A percentile compares a stretch with the other conserved stretches of the same genome.
Conservation (phyloP, 2,888 invertebrate species). For the Diarsia rubi region DNA sequence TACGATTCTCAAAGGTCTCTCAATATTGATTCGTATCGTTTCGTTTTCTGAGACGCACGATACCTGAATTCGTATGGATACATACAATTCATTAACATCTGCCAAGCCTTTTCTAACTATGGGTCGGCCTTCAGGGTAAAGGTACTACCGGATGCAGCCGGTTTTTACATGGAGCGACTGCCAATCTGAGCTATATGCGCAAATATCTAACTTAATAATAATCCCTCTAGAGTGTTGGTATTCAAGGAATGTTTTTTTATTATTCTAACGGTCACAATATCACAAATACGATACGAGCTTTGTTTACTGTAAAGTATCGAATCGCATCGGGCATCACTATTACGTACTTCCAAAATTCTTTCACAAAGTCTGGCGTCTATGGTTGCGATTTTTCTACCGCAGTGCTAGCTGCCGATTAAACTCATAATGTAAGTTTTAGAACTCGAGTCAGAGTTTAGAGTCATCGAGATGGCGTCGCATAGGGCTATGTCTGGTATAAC, state of each 20-base stretch:
- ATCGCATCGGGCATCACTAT: not conserved
- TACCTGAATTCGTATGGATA: not conserved
- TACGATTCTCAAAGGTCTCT: not conserved
- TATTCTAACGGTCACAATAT: not conserved
- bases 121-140: too few relatives aligned
- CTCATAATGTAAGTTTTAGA: constrained; percentile 70
- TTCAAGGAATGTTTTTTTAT: not conserved
- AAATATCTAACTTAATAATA: not conserved
- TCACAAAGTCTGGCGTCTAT: constrained; percentile 8
- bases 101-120: too few relatives aligned
- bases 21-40: not conserved
- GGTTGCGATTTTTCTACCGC: constrained; percentile 30
- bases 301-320: not conserved
- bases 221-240: not conserved
- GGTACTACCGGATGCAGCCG: too few relatives aligned
- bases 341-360: constrained; percentile 2
- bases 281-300: not conserved
- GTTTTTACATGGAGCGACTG: too few relatives aligned
- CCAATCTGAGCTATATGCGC: too few relatives aligned
- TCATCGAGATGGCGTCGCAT: constrained; percentile 34
- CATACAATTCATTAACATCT: too few relatives aligned
- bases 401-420: constrained; percentile 33
- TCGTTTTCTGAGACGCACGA: not conserved
- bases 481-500: constrained; percentile 18
- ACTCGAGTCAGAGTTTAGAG: constrained; percentile 45